Conservation (phyloP, 2,797 vertebrate species). For the Hydrocynus forskahlii region DNA sequence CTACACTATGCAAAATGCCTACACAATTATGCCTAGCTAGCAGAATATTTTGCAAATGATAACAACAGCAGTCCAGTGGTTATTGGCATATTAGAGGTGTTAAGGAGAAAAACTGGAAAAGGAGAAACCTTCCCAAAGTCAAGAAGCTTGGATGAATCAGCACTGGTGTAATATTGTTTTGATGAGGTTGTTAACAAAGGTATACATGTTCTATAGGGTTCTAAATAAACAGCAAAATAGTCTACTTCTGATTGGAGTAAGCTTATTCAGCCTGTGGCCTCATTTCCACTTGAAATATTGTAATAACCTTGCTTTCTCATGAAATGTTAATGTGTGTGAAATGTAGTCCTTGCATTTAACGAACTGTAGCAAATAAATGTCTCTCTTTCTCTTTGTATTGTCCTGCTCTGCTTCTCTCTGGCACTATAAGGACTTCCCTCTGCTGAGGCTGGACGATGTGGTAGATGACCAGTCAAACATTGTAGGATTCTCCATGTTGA, state of each 20-base stretch:
- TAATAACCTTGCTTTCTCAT: neutral
- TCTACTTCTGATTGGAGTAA: neutral
- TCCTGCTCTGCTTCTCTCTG: neutral
- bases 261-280: neutral
- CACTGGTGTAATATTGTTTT: no score
- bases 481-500: conserved; percentile 93
- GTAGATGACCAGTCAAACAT: conserved; percentile 90
- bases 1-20: no score
- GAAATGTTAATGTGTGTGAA: neutral
- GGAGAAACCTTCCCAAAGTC: no score
- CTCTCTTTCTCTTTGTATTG: neutral
- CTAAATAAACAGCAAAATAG: no score
- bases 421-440: conserved; percentile 84
- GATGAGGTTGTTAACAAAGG: no score
- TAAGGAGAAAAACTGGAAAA: no score
- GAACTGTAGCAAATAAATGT: neutral
- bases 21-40: no score
- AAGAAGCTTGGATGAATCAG: no score
- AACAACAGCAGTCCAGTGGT: neutral
- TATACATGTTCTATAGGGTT: no score
- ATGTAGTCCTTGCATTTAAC: neutral
- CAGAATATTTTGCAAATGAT: no score
- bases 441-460: conserved; percentile 86
- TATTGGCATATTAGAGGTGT: neutral
- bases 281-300: conserved; percentile 1